Evolutionary conservation across 64 coral and sea anemone genomes (phyloP), one percentile per base, ranked within the genome.

Genomic region (Cladopsammia gracilis): DNA sequence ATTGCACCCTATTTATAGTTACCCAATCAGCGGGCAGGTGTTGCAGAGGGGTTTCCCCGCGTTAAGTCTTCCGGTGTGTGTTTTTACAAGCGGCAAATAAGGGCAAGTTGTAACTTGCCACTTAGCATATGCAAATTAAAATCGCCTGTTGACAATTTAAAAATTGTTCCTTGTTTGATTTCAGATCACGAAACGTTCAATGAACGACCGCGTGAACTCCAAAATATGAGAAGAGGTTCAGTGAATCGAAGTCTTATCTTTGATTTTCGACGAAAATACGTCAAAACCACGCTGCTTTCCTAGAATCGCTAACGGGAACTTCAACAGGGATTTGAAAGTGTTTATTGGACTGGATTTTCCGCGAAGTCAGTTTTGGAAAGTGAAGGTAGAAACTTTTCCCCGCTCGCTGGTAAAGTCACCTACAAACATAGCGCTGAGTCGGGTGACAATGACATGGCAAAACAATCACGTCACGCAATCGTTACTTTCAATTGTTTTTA

Each of bases 381-480:
- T 51, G 80, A 68, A 34, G 45, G 62, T 18, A 18, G 59, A 13
- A 14, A 49, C 54, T 58, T 65, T 84, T 42, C 80, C 4, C n/a
- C 7, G 1, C 5, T 14, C 16, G 25, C 51, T 19, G 52, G 77
- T 42, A 12, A 13, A 50, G 80, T 84, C 80, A 84, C 62, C 80
- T 65, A 14, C 62, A 84, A 84, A 84, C 80, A 84, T 84, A 84
- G 80, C 10, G 59, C 26, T 6, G 58, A 82, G 10, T 46, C 10
- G 77, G 10, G 7, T 82, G 15, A 79, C 14, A 12, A 78, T 78
- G 76, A 78, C 49, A 11, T 11, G 24, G 19, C 76, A 78, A 15
- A 80, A 75, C 3, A 16, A 59, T n/a, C n/a, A 18, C 6, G 80
- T 84, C 42, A 84, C 80, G 62, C 80, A 48, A 84, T 84, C 80